A percentile compares a stretch with the other conserved stretches of the same genome.
Conservation (phyloP, 2,888 invertebrate species). For the Coecobrya sp. region DNA sequence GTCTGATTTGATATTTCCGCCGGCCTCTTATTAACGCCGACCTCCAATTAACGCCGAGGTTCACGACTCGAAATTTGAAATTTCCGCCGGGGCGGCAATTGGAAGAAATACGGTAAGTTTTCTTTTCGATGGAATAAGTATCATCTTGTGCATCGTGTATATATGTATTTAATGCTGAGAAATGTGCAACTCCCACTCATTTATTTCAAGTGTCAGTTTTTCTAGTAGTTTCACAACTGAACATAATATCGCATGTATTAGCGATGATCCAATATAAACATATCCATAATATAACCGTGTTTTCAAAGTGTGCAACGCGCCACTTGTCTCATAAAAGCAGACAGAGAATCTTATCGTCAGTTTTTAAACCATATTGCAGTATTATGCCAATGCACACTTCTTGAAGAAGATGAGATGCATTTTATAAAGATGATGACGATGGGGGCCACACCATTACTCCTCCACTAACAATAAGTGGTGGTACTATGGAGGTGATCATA, state of each 20-base stretch:
- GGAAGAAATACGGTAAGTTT: no score
- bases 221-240: constrained; percentile 15
- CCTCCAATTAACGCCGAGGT: no score
- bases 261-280: background rate
- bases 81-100: no score
- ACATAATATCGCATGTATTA: constrained; percentile 3
- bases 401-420: constrained; percentile 11
- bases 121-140: background rate
- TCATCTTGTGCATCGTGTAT: constrained; percentile 1
- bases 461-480: constrained; percentile 22
- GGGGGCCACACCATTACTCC: constrained; percentile 47
- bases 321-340: background rate
- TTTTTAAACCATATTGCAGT: background rate
- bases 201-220: constrained; percentile 74
- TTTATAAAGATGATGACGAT: constrained; percentile 34
- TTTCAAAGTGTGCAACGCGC: constrained; percentile 35
- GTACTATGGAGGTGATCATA: constrained; percentile 80
- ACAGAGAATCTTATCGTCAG: constrained; percentile 1
- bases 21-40: no score
- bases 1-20: no score
- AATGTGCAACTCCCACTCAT: constrained; percentile 74
- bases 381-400: background rate
- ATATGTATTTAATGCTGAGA: constrained; percentile 50
- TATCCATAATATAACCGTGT: constrained; percentile 30
- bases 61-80: no score